A percentile compares a stretch with the other conserved stretches of the same genome.
phyloP scores from a whole-genome alignment of 2,113 vertebrate species.

The Apus apus region DNA sequence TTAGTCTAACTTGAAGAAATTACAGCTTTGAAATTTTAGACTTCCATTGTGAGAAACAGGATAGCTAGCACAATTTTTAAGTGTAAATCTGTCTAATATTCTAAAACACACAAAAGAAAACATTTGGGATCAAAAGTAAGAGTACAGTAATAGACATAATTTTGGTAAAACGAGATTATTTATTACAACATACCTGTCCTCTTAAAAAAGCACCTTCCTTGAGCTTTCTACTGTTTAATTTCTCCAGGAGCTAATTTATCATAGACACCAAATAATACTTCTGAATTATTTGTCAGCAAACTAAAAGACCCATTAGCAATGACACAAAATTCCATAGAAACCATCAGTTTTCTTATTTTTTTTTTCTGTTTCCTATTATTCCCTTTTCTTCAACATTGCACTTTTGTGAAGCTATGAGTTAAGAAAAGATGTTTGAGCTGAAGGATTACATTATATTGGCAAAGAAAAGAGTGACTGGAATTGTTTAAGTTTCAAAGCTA shows the following conservation, averaged over 20 bases:
- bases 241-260: not conserved
- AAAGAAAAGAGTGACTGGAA: not conserved
- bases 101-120: slow-evolving; percentile 31
- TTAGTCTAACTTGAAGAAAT: slow-evolving; percentile 36
- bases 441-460: not conserved
- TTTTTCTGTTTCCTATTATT: not conserved
- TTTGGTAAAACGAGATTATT: not conserved
- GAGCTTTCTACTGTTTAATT: not conserved
- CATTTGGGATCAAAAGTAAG: not conserved
- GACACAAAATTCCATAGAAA: not conserved
- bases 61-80: not conserved
- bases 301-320: not conserved
- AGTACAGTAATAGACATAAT: not conserved
- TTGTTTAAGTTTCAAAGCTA: not conserved
- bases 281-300: not conserved
- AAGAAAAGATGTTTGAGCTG: not conserved
- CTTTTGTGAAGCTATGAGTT: not conserved
- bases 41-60: not conserved
- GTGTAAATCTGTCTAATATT: not conserved
- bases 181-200: not conserved
- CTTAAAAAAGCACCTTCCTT: not conserved
- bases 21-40: not conserved
- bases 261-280: not conserved
- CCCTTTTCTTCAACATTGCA: not conserved
- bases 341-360: not conserved